Percentiles rank a stretch among this genome's conserved stretches.
These are phyloP conservation scores for Parapristionchus giblindavisi DNA, from an alignment of 2,888 invertebrate genomes.

Conservation along the genomic window DNA sequence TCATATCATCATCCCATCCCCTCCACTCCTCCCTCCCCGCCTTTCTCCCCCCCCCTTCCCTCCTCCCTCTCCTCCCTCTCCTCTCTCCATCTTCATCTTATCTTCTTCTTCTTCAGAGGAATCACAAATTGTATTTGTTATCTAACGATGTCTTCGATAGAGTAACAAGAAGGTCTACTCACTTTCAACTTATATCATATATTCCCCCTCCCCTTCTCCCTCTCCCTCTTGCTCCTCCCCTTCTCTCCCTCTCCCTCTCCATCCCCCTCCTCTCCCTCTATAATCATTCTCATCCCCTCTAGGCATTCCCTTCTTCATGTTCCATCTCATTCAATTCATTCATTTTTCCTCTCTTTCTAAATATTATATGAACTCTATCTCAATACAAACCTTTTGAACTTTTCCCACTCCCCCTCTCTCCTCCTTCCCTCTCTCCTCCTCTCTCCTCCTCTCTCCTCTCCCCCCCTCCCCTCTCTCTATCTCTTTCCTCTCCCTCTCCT, in stretches of 20 bases:
- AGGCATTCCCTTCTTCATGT: background rate
- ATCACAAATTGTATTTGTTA: conserved; percentile 38
- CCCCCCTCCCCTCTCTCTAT: background rate
- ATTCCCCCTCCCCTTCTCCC: conserved; percentile 69
- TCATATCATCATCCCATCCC: too few relatives aligned
- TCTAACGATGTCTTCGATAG: background rate
- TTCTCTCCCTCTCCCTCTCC: background rate
- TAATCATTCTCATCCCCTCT: background rate
- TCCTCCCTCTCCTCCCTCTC: too few relatives aligned
- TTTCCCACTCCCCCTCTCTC: background rate
- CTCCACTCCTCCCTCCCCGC: too few relatives aligned
- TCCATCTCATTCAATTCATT: background rate
- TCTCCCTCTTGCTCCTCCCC: background rate
- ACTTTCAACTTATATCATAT: background rate
- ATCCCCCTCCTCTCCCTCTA: conserved; percentile 2
- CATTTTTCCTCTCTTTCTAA: background rate
- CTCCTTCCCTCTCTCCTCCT: background rate
- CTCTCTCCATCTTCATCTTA: too few relatives aligned
- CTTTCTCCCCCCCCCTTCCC: too few relatives aligned
- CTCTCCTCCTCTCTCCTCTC: background rate
- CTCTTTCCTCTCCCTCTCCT: background rate
- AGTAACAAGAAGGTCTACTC: background rate
- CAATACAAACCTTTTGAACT: background rate
- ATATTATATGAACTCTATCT: background rate
- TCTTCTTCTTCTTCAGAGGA: too few relatives aligned